Base-by-base conservation (phyloP, 2,888 invertebrate genomes). In the Schrankia costaestrigalis region DNA sequence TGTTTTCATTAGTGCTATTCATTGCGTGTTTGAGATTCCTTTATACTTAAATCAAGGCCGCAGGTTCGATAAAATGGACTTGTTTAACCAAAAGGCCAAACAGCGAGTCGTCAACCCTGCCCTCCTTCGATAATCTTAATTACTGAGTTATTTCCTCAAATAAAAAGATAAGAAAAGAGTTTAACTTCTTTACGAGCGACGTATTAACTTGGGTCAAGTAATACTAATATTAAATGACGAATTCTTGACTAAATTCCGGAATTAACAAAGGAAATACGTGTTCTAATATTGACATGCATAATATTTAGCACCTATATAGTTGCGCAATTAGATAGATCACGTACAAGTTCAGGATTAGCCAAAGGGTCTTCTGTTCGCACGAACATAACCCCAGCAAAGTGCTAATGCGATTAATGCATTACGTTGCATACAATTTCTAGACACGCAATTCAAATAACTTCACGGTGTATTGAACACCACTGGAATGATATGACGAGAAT, bases 401-500 rank as follows among this genome's bases (percentile, higher is more conserved):
- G 60, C 57, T 77, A 78, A 77, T 74, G 52, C 72, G 68, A 78
- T 77, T 73, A 76, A 60, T 58, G 46, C 61, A 56, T 68, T 65
- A 64, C 58, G 58, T 65, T 61, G 69, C 62, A 63, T 66, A 68
- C 56, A 71, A 74, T 78, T 79, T 74, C 77, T 71, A 75, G 69
- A 73, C 78, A 75, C 68, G 76, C 76, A 71, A 75, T 69, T 65
- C 69, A 63, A 75, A 81, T 78, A 78, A 67, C 78, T 75, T 78
- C 71, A 72, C 75, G 72, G 72, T 71, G 71, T 74, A 79, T 73
- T 78, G 70, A 76, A 63, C 75, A 75, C 28, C 33, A 51, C 50
- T 59, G 63, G n/a, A 71, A 76, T 71, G 65, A 71, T 71, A 71
- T 58, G 69, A 56, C 51, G 49, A 51, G 70, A 72, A 74, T 73